phyloP scores from a whole-genome alignment of 1,140 invertebrate genomes.

The Camponotus floridanus region DNA sequence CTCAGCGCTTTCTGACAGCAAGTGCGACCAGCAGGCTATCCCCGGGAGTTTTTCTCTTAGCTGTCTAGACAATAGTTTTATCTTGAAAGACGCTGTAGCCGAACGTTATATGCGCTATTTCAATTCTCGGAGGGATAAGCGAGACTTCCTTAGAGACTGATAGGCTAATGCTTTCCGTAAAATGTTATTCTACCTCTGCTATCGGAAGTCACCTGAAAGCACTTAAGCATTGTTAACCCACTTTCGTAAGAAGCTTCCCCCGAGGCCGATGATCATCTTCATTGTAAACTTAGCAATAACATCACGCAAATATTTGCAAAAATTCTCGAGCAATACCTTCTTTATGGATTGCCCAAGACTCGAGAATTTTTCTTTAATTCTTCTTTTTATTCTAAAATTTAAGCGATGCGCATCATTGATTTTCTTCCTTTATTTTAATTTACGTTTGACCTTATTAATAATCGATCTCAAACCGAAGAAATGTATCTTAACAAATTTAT shows the following conservation, averaged over 20 bases:
- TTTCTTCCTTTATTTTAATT: conserved; percentile 5
- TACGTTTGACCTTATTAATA: neutral
- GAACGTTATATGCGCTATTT: neutral
- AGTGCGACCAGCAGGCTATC: conserved; percentile 34
- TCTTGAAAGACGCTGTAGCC: conserved; percentile 46
- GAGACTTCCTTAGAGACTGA: conserved; percentile 58
- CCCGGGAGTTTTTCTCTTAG: conserved; percentile 43
- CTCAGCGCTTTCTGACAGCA: conserved; percentile 20
- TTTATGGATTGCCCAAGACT: neutral
- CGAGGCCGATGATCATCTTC: conserved; percentile 52
- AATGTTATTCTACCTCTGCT: conserved; percentile 51
- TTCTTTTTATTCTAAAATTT: neutral
- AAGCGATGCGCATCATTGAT: neutral
- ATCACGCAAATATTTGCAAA: conserved; percentile 42
- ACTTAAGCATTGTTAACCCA: conserved; percentile 63
- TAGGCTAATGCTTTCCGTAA: conserved; percentile 58
- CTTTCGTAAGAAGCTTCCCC: conserved; percentile 38
- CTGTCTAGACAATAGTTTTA: conserved; percentile 61
- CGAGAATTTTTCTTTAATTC: conserved; percentile 16
- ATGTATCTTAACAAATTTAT: neutral
- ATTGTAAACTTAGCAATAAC: conserved; percentile 32
- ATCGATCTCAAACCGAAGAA: neutral
- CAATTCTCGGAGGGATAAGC: conserved; percentile 31
- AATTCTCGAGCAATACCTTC: neutral
- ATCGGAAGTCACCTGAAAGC: conserved; percentile 45